These are phyloP conservation scores for Agonopterix alstromeriana DNA, from an alignment of 2,888 invertebrate genomes.

Conservation along the genomic window DNA sequence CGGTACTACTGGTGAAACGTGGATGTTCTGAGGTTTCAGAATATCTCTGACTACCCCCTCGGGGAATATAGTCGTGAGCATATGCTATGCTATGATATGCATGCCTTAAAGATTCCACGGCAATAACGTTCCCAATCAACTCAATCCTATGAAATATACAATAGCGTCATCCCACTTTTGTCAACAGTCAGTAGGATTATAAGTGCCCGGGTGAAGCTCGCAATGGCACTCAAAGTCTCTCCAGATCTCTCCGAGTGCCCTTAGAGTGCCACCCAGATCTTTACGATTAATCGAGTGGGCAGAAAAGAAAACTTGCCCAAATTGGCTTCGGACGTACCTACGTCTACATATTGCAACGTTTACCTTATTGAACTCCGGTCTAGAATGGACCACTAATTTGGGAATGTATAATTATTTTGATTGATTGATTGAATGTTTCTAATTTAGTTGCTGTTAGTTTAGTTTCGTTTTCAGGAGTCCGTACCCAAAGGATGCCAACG, in stretches of 20 bases:
- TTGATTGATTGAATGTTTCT: no score
- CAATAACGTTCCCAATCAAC: no score
- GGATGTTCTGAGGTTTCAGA: no score
- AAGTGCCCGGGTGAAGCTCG: not conserved
- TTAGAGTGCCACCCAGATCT: conserved; percentile 4
- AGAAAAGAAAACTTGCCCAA: conserved; percentile 11
- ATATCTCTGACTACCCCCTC: no score
- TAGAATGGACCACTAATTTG: not conserved
- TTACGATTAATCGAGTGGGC: conserved; percentile 18
- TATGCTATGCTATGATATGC: no score
- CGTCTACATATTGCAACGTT: conserved; percentile 6
- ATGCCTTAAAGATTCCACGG: no score
- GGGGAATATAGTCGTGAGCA: no score
- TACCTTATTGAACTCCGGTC: conserved; percentile 2
- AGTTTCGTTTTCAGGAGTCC: not conserved
- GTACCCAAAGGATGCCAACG: no score
- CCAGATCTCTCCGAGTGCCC: not conserved
- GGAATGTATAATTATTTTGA: no score
- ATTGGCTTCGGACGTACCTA: conserved; percentile 7
- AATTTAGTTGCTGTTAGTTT: not conserved
- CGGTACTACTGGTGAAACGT: no score
- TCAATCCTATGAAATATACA: not conserved
- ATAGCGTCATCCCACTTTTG: not conserved
- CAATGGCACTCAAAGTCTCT: not conserved
- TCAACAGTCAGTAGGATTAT: not conserved